These are phyloP conservation scores for Cryptomyrus ogoouensis DNA, from an alignment of 2,113 vertebrate genomes.

Conservation along the genomic window DNA sequence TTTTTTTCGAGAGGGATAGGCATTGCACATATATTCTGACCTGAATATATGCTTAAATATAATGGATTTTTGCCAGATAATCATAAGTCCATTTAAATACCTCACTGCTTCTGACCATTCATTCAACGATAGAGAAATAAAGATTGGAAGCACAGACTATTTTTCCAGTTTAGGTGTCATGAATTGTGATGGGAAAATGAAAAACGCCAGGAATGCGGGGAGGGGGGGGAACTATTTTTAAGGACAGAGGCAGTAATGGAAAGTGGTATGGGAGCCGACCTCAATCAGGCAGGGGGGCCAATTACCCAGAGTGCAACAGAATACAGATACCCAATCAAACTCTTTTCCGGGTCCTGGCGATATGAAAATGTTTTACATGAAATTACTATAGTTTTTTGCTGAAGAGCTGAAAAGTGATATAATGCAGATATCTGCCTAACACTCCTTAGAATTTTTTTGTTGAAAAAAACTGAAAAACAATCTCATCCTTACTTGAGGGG, in stretches of 20 bases:
- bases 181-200: neutral
- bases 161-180: neutral
- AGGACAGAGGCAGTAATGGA: neutral
- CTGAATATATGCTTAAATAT: neutral
- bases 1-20: neutral
- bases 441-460: neutral
- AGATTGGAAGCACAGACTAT: neutral
- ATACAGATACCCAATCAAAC: conserved; percentile 1
- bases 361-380: neutral
- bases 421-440: neutral
- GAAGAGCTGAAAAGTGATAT: neutral
- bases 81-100: neutral
- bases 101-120: neutral
- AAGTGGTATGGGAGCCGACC: neutral
- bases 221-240: neutral
- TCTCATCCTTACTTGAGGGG: neutral
- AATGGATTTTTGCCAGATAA: neutral
- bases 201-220: neutral
- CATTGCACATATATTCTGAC: neutral
- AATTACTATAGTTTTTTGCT: neutral
- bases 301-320: neutral
- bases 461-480: neutral
- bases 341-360: neutral
- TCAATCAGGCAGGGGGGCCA: conserved; percentile 1
- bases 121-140: neutral